A percentile compares a stretch with the other conserved stretches of the same genome.
Conservation (phyloP, 2,113 vertebrate genomes). For the Brachionichthys hirsutus region DNA sequence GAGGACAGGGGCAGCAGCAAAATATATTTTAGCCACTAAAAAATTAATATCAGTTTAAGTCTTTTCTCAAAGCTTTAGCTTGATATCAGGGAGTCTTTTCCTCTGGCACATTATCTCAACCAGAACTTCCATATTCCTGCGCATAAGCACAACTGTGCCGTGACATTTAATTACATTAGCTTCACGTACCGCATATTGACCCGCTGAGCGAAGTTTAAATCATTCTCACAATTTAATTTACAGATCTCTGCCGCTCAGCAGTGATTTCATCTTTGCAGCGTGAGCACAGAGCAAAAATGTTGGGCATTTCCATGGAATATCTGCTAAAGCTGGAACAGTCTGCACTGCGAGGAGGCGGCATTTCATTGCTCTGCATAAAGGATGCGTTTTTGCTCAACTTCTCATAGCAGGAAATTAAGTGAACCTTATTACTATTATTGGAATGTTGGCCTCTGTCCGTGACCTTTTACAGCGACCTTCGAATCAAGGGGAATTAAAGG, state of each 20-base stretch:
- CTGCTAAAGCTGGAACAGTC: slow-evolving; percentile 18
- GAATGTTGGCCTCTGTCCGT: no score
- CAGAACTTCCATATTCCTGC: no score
- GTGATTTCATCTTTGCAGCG: slow-evolving; percentile 2
- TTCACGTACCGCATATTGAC: not conserved
- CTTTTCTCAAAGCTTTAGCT: no score
- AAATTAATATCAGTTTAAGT: no score
- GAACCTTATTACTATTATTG: not conserved
- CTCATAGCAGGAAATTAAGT: not conserved
- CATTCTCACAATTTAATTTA: not conserved
- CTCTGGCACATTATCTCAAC: no score
- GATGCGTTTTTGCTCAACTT: not conserved
- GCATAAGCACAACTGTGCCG: no score
- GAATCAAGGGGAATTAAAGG: no score
- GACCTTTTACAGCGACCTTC: no score
- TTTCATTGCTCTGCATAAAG: not conserved
- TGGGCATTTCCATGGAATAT: slow-evolving; percentile 34
- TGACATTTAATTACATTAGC: not conserved
- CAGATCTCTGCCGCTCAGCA: slow-evolving; percentile 4
- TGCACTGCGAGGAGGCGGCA: slow-evolving; percentile 4
- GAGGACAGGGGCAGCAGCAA: not conserved
- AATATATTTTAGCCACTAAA: not conserved
- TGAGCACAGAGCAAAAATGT: slow-evolving; percentile 8
- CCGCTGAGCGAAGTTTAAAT: slow-evolving; percentile 12
- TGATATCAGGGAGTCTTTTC: no score